These are phyloP conservation scores for Sardinella longiceps DNA, from an alignment of 2,797 vertebrate genomes.

Conservation along the genomic window DNA sequence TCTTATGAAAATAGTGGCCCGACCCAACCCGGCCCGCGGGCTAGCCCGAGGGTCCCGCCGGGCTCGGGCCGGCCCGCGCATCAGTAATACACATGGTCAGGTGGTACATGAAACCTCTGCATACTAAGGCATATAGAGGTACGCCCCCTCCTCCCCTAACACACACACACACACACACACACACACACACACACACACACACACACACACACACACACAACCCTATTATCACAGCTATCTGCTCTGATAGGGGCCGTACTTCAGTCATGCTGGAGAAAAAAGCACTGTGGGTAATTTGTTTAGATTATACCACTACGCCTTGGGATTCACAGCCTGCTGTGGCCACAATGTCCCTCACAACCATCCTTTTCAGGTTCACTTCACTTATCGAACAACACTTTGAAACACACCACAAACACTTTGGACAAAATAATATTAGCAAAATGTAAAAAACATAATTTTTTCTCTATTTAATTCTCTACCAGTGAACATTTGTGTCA, in stretches of 20 bases:
- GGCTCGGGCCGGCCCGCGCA: no score
- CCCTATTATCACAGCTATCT: not conserved
- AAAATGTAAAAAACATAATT: no score
- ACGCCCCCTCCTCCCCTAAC: no score
- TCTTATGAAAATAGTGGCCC: no score
- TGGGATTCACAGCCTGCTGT: not conserved
- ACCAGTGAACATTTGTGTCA: not conserved
- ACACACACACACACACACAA: not conserved
- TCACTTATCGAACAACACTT: not conserved
- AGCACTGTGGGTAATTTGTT: constrained; percentile 7
- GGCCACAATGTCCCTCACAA: not conserved
- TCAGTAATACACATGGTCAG: no score
- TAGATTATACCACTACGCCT: not conserved
- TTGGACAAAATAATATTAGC: not conserved
- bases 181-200: not conserved
- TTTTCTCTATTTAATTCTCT: not conserved
- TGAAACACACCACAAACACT: not conserved
- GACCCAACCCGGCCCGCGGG: no score
- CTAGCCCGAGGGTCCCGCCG: no score
- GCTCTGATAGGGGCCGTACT: not conserved
- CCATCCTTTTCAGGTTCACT: not conserved
- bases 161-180: not conserved
- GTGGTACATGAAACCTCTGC: not conserved
- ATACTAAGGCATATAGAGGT: not conserved
- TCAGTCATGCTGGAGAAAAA: not conserved